Percentiles rank a stretch among this genome's conserved stretches.
Conservation (phyloP, 2,797 vertebrate species). For the Hyperoplus lanceolatus region DNA sequence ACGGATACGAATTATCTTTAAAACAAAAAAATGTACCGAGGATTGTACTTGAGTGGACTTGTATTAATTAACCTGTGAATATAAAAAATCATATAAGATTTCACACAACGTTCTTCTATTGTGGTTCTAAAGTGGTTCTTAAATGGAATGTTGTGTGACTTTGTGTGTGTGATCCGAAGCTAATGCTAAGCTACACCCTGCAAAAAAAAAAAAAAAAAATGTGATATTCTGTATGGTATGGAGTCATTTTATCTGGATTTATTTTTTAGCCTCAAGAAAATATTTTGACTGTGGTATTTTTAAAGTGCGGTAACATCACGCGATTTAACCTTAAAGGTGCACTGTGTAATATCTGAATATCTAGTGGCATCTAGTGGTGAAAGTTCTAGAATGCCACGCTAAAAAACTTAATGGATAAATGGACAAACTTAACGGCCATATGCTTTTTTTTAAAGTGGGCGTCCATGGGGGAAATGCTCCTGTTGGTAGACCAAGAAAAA, state of each 20-base stretch:
- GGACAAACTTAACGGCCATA: no score
- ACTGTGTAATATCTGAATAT: no score
- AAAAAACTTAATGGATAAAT: no score
- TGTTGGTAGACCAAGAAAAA: no score
- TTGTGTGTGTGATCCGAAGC: constrained; percentile 42
- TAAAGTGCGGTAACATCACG: background rate
- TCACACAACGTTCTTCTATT: constrained; percentile 61
- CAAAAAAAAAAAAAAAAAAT: constrained; percentile 14
- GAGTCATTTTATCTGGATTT: constrained; percentile 56
- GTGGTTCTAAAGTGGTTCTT: constrained; percentile 76
- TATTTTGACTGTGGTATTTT: constrained; percentile 8
- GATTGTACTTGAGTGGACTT: constrained; percentile 84
- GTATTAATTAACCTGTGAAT: constrained; percentile 74
- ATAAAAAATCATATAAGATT: constrained; percentile 52
- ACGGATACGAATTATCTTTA: constrained; percentile 49
- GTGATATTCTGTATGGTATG: background rate
- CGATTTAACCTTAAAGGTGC: background rate
- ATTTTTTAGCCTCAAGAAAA: constrained; percentile 8
- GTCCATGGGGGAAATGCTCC: no score
- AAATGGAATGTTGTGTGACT: constrained; percentile 63
- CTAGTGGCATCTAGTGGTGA: no score
- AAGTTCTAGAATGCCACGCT: no score
- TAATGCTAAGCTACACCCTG: constrained; percentile 40
- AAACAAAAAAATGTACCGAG: constrained; percentile 68
- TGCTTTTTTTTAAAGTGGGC: no score